phyloP scores from a whole-genome alignment of 2,797 vertebrate species.

The Lagocephalus sceleratus region DNA sequence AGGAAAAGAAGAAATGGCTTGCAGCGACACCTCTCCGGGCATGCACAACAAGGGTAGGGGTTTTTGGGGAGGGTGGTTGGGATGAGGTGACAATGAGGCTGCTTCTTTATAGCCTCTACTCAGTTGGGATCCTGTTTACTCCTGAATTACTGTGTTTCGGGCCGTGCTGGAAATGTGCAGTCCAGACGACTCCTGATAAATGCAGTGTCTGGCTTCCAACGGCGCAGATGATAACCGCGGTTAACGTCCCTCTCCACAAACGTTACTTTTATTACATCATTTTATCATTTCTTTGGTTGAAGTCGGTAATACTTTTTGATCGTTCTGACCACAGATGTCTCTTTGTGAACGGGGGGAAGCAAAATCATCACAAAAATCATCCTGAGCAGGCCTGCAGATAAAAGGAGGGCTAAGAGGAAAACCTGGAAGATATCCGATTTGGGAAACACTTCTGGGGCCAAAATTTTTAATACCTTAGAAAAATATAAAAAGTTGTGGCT shows the following conservation, averaged over 20 bases:
- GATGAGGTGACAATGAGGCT: slow-evolving; percentile 62
- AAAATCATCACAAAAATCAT: slow-evolving; percentile 16
- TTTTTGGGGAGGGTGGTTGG: slow-evolving; percentile 20
- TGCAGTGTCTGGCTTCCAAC: slow-evolving; percentile 63
- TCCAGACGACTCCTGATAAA: slow-evolving; percentile 73
- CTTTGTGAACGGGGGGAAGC: slow-evolving; percentile 1
- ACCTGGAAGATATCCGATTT: slow-evolving; percentile 1
- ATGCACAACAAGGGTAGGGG: slow-evolving; percentile 46
- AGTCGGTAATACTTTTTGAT: not conserved
- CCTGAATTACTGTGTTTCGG: slow-evolving; percentile 38
- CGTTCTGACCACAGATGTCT: slow-evolving; percentile 7
- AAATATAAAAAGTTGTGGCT: slow-evolving; percentile 20
- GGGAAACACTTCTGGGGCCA: slow-evolving; percentile 21
- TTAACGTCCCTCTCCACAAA: slow-evolving; percentile 36
- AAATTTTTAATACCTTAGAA: too few relatives aligned
- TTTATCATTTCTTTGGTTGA: slow-evolving; percentile 7
- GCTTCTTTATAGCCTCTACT: slow-evolving; percentile 52
- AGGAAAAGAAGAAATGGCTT: slow-evolving; percentile 49
- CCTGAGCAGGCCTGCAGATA: slow-evolving; percentile 9
- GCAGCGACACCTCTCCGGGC: slow-evolving; percentile 58
- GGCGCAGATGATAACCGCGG: slow-evolving; percentile 44
- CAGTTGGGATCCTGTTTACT: slow-evolving; percentile 60
- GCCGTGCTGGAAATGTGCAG: slow-evolving; percentile 57
- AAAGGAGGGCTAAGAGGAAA: not conserved
- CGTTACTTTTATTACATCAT: slow-evolving; percentile 17